These are phyloP conservation scores for Hippoglossus stenolepis DNA, from an alignment of 2,113 vertebrate species.

Conservation along the genomic window DNA sequence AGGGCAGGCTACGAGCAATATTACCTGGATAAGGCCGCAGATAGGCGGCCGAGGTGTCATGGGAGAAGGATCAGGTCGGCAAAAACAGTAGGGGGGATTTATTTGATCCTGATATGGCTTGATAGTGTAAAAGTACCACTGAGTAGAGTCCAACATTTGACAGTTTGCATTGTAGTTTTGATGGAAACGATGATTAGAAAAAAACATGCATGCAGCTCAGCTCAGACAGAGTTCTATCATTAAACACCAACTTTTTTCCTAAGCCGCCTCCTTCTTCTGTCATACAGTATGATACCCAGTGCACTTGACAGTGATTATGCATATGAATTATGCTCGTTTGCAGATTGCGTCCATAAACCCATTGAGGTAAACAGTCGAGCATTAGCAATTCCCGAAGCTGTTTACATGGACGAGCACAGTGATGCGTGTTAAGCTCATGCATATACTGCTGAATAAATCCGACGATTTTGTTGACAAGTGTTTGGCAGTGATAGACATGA, in stretches of 20 bases:
- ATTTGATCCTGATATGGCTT: constrained; percentile 21
- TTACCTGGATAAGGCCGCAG: constrained; percentile 36
- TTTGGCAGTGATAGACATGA: constrained; percentile 67
- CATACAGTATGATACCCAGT: constrained; percentile 9
- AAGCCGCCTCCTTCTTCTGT: constrained; percentile 14
- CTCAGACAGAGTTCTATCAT: not conserved
- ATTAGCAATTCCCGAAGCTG: constrained; percentile 69
- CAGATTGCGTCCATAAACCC: constrained; percentile 56
- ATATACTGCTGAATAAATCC: constrained; percentile 70
- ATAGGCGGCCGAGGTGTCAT: constrained; percentile 12
- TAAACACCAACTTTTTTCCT: constrained; percentile 16
- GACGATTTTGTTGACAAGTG: constrained; percentile 73
- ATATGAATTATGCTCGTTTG: constrained; percentile 58
- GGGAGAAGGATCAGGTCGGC: constrained; percentile 17
- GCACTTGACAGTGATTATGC: constrained; percentile 53
- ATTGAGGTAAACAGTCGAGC: constrained; percentile 64
- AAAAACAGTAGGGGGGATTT: constrained; percentile 8
- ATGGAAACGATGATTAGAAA: not conserved
- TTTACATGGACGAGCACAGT: constrained; percentile 68
- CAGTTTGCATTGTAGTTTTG: not conserved
- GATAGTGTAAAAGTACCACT: not conserved
- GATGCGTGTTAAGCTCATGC: constrained; percentile 63
- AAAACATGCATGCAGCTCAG: too few relatives aligned
- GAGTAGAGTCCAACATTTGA: not conserved
- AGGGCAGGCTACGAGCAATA: constrained; percentile 16